Percentiles rank a stretch among this genome's conserved stretches.
Conservation (phyloP, 2,888 invertebrate genomes). For the Periphyllus acericola region DNA sequence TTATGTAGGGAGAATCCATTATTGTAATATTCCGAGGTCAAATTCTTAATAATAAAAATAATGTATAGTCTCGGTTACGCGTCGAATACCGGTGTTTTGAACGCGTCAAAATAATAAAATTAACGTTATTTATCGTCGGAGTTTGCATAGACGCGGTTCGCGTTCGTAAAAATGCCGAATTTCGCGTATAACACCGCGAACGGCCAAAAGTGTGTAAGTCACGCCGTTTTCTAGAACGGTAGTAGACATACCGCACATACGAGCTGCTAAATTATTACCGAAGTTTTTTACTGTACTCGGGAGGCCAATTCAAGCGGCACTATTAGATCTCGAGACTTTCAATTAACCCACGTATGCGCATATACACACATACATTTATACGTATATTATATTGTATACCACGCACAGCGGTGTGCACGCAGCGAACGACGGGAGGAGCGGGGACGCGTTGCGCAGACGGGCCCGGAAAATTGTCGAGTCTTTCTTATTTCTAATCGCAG, state of each 20-base stretch:
- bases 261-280: conserved; percentile 2
- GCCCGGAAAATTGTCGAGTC: too few species aligned
- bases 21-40: not conserved
- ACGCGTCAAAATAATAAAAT: not conserved
- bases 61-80: not conserved
- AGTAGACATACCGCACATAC: too few species aligned
- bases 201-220: not conserved
- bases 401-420: too few species aligned
- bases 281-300: conserved; percentile 45
- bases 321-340: conserved; percentile 31
- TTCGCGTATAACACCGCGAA: not conserved
- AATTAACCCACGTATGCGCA: not conserved
- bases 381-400: not conserved
- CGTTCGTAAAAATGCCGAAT: not conserved
- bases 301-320: conserved; percentile 15
- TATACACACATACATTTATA: too few species aligned
- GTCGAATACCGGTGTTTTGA: not conserved
- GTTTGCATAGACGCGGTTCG: not conserved
- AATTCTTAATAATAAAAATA: too few species aligned
- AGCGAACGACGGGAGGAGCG: too few species aligned
- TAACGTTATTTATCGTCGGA: not conserved
- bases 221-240: not conserved
- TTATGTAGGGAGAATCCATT: not conserved
- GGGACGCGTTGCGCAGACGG: too few species aligned
- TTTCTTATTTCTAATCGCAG: too few species aligned